Percentiles rank a stretch among this genome's conserved stretches.
These are phyloP conservation scores for Diadromus collaris DNA, from an alignment of 2,888 invertebrate species.

Conservation along the genomic window DNA sequence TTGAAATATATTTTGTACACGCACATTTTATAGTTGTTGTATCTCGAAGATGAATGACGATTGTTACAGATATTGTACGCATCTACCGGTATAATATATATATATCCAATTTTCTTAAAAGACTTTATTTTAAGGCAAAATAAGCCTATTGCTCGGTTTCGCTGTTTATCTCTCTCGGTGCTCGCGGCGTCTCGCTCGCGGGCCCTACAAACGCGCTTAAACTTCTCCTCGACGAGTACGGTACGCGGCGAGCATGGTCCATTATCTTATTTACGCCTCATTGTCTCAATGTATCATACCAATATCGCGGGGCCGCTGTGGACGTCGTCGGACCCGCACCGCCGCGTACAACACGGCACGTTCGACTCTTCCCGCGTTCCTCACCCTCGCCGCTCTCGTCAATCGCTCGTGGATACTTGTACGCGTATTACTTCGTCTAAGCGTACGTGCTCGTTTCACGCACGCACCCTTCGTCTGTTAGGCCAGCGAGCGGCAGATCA, in stretches of 20 bases:
- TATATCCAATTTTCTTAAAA: slow-evolving; percentile 28
- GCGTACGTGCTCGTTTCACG: slow-evolving; percentile 55
- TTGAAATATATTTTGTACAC: background rate
- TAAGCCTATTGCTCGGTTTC: background rate
- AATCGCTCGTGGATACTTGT: slow-evolving; percentile 65
- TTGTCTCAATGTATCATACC: slow-evolving; percentile 79
- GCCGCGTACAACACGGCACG: slow-evolving; percentile 38
- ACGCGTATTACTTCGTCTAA: slow-evolving; percentile 65
- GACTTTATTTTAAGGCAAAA: background rate
- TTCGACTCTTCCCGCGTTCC: slow-evolving; percentile 31
- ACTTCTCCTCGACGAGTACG: slow-evolving; percentile 63
- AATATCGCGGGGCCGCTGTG: slow-evolving; percentile 69
- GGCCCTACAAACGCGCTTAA: slow-evolving; percentile 71
- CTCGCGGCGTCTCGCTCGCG: slow-evolving; percentile 56
- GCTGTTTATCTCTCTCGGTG: slow-evolving; percentile 4
- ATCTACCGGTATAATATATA: slow-evolving; percentile 39
- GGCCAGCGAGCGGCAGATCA: slow-evolving; percentile 18
- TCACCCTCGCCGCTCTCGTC: slow-evolving; percentile 30
- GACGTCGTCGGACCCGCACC: slow-evolving; percentile 62
- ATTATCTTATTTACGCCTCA: slow-evolving; percentile 80
- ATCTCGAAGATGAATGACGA: background rate
- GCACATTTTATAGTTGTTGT: background rate
- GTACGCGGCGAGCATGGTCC: slow-evolving; percentile 70
- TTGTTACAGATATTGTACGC: slow-evolving; percentile 49
- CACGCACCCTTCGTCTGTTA: slow-evolving; percentile 41